These are phyloP conservation scores for Pseudomyrmex dendroicus DNA, from an alignment of 1,140 invertebrate species.

Conservation along the genomic window DNA sequence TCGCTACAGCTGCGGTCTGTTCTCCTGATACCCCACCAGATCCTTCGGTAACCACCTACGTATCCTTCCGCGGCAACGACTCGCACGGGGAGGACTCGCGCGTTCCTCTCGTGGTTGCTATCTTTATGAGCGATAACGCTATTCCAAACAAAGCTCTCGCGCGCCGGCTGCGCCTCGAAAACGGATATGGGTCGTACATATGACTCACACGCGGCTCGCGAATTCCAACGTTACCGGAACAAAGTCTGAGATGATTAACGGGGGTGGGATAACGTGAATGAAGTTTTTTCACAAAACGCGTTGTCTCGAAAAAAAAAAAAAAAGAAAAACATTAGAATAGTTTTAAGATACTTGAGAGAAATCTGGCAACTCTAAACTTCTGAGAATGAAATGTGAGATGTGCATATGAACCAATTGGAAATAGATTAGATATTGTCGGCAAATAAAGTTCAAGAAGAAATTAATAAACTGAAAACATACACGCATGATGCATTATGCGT, in stretches of 20 bases:
- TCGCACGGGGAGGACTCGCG: neutral
- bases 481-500: neutral
- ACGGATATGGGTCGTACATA: conserved; percentile 47
- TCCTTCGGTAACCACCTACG: conserved; percentile 70
- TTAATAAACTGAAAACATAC: neutral
- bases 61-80: conserved; percentile 65
- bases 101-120: conserved; percentile 41
- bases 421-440: neutral
- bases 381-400: neutral
- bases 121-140: conserved; percentile 60
- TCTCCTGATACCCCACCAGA: conserved; percentile 66
- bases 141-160: conserved; percentile 42
- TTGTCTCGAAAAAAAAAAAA: neutral
- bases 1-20: conserved; percentile 60
- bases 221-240: conserved; percentile 8
- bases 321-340: neutral
- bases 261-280: neutral
- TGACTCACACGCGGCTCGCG: conserved; percentile 51
- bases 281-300: neutral
- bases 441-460: neutral
- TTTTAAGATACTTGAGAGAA: neutral
- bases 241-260: conserved; percentile 46
- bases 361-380: conserved; percentile 1
- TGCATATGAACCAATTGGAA: neutral
- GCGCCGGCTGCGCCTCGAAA: conserved; percentile 12